Conservation (phyloP, 2,888 invertebrate species). For the Mesorhabditis spiculigera region DNA sequence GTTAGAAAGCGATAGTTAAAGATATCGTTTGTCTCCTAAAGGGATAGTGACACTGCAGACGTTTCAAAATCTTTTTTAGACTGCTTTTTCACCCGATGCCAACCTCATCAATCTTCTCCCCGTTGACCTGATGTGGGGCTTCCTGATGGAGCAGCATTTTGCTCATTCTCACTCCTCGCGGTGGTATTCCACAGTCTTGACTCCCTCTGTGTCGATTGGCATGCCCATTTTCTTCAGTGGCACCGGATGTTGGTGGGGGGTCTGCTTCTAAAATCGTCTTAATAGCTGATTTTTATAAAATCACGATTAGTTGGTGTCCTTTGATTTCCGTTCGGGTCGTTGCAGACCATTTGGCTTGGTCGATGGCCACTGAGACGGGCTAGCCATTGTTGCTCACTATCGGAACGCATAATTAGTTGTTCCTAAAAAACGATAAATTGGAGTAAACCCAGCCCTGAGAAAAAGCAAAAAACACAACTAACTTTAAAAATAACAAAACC, state of each 20-base stretch:
- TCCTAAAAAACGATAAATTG: conserved; percentile 16
- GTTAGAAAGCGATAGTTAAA: too few species aligned
- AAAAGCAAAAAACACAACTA: too few species aligned
- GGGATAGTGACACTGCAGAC: not conserved
- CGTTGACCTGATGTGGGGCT: conserved; percentile 40
- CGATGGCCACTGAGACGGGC: conserved; percentile 26
- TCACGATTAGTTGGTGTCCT: not conserved
- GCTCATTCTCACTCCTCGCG: not conserved
- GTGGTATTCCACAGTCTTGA: not conserved
- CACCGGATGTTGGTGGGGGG: not conserved
- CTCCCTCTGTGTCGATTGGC: not conserved
- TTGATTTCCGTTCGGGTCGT: not conserved
- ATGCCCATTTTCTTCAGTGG: conserved; percentile 1
- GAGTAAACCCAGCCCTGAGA: too few species aligned
- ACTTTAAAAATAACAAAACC: too few species aligned
- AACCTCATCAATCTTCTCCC: conserved; percentile 56
- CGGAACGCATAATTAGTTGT: conserved; percentile 44
- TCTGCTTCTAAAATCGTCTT: not conserved
- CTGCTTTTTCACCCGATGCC: not conserved
- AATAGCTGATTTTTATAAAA: not conserved
- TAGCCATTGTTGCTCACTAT: conserved; percentile 55
- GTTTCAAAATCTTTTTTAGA: not conserved
- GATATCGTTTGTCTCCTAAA: too few species aligned
- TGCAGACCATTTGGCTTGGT: conserved; percentile 13
- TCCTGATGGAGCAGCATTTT: conserved; percentile 30